Evolutionary conservation across 2,888 invertebrate genomes (phyloP).

Genomic region (Rhagonycha fulva): DNA sequence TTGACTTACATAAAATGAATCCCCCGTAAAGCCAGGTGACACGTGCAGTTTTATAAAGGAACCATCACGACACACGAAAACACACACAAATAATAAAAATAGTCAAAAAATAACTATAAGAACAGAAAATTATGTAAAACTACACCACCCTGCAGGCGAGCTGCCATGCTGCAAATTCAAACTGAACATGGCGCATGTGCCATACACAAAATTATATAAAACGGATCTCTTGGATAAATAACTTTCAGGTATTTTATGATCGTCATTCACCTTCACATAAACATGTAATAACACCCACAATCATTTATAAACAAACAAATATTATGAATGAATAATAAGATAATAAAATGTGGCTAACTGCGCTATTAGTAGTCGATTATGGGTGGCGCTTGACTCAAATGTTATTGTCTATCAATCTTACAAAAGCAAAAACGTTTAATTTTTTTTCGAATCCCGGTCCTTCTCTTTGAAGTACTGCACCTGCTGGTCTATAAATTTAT

Average conservation of each 20-base stretch:
- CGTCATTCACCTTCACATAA: not conserved
- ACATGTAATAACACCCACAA: not conserved
- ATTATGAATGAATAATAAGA: not conserved
- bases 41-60: constrained; percentile 5
- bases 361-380: not conserved
- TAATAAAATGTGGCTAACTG: not conserved
- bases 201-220: constrained; percentile 6
- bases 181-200: constrained; percentile 50
- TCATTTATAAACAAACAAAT: not conserved
- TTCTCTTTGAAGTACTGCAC: not conserved
- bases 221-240: not conserved
- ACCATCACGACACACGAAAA: constrained; percentile 9
- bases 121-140: constrained; percentile 31
- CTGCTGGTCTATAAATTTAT: not conserved
- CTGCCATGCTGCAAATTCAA: constrained; percentile 51
- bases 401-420: not conserved
- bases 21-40: not conserved
- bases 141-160: constrained; percentile 50
- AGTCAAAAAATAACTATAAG: constrained; percentile 24
- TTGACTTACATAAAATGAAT: constrained; percentile 12
- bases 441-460: not conserved
- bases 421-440: not conserved
- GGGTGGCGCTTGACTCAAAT: not conserved
- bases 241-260: not conserved
- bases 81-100: constrained; percentile 15